Evolutionary conservation across 2,797 vertebrate genomes (phyloP).

Genomic region (Acridotheres tristis): DNA sequence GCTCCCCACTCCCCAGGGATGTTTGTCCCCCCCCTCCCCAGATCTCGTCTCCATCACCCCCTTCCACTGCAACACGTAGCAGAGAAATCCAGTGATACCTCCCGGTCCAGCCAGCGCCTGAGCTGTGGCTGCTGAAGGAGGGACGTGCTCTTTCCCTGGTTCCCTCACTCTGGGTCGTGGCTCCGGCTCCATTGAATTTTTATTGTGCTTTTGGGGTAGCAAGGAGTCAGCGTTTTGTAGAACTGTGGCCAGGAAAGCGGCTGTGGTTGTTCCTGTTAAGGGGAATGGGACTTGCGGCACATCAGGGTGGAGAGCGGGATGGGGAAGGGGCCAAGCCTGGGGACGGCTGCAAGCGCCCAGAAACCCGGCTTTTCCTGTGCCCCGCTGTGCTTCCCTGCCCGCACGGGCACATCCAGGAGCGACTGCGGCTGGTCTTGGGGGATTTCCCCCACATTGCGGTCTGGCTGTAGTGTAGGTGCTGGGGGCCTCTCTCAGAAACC

Average conservation of each 20-base stretch:
- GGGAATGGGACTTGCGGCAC: neutral
- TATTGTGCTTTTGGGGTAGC: slow-evolving; percentile 26
- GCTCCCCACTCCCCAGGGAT: neutral
- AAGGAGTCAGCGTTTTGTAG: neutral
- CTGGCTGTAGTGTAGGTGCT: neutral
- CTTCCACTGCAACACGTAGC: slow-evolving; percentile 32
- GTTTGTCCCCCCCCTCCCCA: neutral
- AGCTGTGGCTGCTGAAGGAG: neutral
- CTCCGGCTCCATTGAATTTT: neutral
- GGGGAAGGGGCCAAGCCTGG: slow-evolving; percentile 10
- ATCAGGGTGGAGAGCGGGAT: neutral
- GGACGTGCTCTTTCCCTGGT: neutral
- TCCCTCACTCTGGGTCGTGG: neutral
- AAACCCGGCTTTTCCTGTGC: neutral
- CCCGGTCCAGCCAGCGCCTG: neutral
- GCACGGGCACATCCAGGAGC: neutral
- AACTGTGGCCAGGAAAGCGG: neutral
- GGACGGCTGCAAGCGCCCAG: neutral
- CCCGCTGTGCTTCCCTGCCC: neutral
- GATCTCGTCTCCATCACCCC: slow-evolving; percentile 12
- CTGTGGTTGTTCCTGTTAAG: neutral
- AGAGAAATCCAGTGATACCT: slow-evolving; percentile 25
- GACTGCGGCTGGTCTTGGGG: neutral
- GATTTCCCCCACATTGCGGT: neutral
- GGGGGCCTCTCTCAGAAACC: neutral